Evolutionary conservation across 2,113 vertebrate species (phyloP).

Genomic region (Erinaceus europaeus): DNA sequence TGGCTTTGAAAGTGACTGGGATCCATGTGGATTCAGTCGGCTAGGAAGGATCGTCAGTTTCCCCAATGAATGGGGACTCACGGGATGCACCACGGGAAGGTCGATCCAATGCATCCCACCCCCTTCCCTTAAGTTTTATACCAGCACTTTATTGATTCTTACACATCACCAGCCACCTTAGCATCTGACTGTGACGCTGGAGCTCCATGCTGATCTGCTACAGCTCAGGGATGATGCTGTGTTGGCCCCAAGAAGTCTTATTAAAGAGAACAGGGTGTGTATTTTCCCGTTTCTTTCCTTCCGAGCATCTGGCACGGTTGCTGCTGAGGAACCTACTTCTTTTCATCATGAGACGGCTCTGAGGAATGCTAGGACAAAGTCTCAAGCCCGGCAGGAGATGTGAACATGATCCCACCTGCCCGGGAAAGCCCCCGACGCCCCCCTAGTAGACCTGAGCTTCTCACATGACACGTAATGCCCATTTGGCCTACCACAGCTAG

Average conservation of each 20-base stretch:
- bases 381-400: too few species aligned
- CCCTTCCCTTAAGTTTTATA: background rate
- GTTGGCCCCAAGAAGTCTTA: too few species aligned
- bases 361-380: background rate
- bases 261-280: background rate
- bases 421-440: too few species aligned
- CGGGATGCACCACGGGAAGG: too few species aligned
- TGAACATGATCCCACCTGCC: too few species aligned
- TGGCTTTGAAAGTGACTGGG: too few species aligned
- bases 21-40: too few species aligned
- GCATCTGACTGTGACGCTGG: background rate
- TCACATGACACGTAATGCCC: background rate
- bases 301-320: background rate
- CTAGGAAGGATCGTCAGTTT: too few species aligned
- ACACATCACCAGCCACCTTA: background rate
- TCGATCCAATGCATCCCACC: too few species aligned
- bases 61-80: too few species aligned
- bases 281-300: background rate
- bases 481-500: background rate
- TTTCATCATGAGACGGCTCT: background rate
- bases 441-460: too few species aligned
- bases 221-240: background rate
- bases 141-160: background rate
- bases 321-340: background rate
- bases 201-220: background rate